Base-by-base conservation (phyloP, 2,888 invertebrate genomes). In the Drosophila ezoana region DNA sequence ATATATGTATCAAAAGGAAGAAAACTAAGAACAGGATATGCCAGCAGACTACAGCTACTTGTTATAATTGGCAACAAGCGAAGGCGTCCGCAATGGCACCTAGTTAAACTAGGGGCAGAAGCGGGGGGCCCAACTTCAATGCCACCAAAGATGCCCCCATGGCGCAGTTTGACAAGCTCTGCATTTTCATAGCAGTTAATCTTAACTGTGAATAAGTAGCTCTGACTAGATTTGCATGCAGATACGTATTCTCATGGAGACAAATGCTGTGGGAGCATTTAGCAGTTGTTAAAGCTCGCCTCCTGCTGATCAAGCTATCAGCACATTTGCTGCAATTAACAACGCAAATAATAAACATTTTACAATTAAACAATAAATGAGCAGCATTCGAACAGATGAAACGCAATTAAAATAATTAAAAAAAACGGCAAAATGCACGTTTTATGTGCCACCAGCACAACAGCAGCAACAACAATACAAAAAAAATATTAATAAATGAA, bases 341-440 rank as follows among this genome's bases (percentile, higher is more conserved):
- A 71, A 66, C 79, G 80, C 63, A 84, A 75, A 80, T 81, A 74
- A 57, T 40, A 48, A 18, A 3, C 4, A 69, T 32, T 72, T 57
- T 40, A 66, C 67, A 62, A 87, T 69, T 67, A 64, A 69, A 78
- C 68, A 85, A 85, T 72, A 68, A 75, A 83, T 72, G 66, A 66
- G 35, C 75, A 78, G 67, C 75, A 72, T 67, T 80, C 71, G 65
- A 84, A 71, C 72, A 77, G 81, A 87, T 81, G 89, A 61, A 87
- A 78, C 83, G 83, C 83, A 83, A 88, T 83, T 83, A 87, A 86
- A 81, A 78, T 88, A 81, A 83, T 86, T 88, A 63, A 72, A 65
- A 18, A 68, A 60, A 56, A 45, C 37, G 32, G 35, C 32, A 45
- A 38, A 56, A 56, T 75, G 89, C 83, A 87, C 89, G 83, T 88